Percentiles rank a stretch among this genome's conserved stretches.
Evolutionary conservation across 1,140 invertebrate genomes (phyloP).

Genomic region (Agraylea sexmaculata): DNA sequence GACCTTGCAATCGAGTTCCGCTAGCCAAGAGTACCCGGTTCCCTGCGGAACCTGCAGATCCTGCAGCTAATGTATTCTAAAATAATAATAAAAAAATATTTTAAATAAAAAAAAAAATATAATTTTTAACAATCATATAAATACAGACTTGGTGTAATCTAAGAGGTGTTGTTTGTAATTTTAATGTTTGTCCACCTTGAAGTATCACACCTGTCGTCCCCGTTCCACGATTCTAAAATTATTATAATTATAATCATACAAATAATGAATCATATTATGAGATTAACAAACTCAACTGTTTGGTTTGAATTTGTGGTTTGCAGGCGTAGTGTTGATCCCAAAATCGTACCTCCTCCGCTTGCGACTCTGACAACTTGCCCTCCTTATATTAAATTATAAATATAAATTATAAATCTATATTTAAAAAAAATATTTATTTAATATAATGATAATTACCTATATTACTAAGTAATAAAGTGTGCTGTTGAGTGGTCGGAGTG

Average conservation of each 20-base stretch:
- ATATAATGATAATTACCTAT: constrained; percentile 10
- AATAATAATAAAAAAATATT: background rate
- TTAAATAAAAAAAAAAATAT: background rate
- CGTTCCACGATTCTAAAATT: background rate
- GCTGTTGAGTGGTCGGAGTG: constrained; percentile 9
- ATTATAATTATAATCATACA: background rate
- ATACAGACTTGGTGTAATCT: constrained; percentile 16
- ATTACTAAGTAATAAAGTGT: constrained; percentile 18
- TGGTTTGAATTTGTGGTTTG: constrained; percentile 11
- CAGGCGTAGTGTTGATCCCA: constrained; percentile 14
- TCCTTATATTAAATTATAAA: constrained; percentile 13
- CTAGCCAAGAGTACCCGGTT: constrained; percentile 16
- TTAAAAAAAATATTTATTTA: background rate
- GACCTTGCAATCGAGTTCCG: constrained; percentile 17
- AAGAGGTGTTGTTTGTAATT: constrained; percentile 17
- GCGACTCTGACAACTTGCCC: constrained; percentile 19
- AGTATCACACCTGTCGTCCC: constrained; percentile 14
- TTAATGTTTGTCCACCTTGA: constrained; percentile 14
- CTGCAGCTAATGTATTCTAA: background rate
- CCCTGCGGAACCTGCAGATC: constrained; percentile 3
- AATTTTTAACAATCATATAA: background rate
- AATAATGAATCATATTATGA: background rate
- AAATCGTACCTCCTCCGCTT: constrained; percentile 13
- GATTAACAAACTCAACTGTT: background rate
- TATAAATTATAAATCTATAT: background rate